Evolutionary conservation across 2,113 vertebrate species (phyloP).

Genomic region (Machaerirhynchus nigripectus): DNA sequence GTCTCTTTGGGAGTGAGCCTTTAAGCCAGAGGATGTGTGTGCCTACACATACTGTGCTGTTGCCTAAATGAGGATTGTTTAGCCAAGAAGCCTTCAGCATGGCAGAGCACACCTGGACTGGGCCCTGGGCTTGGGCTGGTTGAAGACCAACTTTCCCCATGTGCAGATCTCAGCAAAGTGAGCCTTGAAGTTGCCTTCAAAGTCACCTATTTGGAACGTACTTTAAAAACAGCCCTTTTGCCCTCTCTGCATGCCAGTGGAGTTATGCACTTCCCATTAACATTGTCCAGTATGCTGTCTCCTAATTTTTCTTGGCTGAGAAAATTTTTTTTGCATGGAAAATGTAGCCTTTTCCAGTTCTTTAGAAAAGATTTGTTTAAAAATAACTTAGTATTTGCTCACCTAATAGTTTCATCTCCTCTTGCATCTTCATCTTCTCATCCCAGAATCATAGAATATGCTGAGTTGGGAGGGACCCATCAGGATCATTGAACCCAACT

Average conservation of each 20-base stretch:
- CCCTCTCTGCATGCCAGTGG: background rate
- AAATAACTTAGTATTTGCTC: background rate
- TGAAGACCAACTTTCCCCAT: background rate
- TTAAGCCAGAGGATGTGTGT: background rate
- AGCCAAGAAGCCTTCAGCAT: background rate
- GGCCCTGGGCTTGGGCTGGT: background rate
- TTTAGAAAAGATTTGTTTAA: background rate
- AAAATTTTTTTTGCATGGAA: background rate
- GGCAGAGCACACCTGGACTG: background rate
- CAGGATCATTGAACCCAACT: background rate
- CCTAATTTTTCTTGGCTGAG: background rate
- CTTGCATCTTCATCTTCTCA: background rate
- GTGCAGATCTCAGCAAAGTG: background rate
- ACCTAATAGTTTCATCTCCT: background rate
- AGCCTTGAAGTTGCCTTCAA: background rate
- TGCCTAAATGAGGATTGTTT: background rate
- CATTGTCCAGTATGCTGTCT: background rate
- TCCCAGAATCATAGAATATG: background rate
- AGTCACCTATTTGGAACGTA: background rate
- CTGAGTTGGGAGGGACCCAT: background rate
- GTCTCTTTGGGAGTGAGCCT: background rate
- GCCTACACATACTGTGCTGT: background rate
- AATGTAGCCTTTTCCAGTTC: background rate
- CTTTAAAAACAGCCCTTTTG: background rate
- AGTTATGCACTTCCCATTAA: background rate